Evolutionary conservation across 2,113 vertebrate genomes (phyloP).

Genomic region (Petrocephalus zakoni): DNA sequence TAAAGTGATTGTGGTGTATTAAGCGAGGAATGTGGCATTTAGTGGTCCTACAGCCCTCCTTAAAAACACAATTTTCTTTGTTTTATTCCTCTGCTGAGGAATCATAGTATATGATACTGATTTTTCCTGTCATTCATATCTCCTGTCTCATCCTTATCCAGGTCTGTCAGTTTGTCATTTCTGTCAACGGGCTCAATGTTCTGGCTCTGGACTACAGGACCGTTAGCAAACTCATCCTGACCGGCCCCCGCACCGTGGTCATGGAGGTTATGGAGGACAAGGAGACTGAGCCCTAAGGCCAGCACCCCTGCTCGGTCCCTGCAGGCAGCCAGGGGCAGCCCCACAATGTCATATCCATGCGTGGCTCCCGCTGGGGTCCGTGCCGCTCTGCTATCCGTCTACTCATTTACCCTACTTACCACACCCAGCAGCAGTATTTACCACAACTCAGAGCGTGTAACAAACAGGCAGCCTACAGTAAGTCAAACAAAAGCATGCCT

Average conservation of each 20-base stretch:
- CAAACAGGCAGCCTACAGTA: background rate
- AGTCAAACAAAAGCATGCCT: background rate
- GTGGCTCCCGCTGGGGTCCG: background rate
- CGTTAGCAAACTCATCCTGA: constrained; percentile 84
- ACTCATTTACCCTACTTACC: background rate
- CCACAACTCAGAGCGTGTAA: background rate
- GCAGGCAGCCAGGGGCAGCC: no score
- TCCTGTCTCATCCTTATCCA: constrained; percentile 33
- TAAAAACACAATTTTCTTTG: background rate
- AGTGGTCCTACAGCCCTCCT: background rate
- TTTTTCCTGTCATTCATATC: background rate
- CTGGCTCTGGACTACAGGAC: constrained; percentile 78
- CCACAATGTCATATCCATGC: background rate
- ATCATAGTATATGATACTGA: background rate
- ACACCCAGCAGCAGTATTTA: background rate
- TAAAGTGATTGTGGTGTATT: background rate
- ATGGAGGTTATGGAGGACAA: constrained; percentile 91
- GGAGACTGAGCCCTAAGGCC: constrained; percentile 62
- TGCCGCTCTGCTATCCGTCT: background rate
- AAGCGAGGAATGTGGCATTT: background rate
- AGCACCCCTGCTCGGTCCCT: background rate
- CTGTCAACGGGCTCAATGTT: constrained; percentile 76
- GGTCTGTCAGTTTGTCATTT: constrained; percentile 75
- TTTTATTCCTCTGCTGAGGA: background rate
- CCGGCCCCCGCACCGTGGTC: constrained; percentile 74